Evolutionary conservation across 2,888 invertebrate genomes (phyloP), one percentile per base, ranked within the genome.

Genomic region (Cylindroiulus punctatus): DNA sequence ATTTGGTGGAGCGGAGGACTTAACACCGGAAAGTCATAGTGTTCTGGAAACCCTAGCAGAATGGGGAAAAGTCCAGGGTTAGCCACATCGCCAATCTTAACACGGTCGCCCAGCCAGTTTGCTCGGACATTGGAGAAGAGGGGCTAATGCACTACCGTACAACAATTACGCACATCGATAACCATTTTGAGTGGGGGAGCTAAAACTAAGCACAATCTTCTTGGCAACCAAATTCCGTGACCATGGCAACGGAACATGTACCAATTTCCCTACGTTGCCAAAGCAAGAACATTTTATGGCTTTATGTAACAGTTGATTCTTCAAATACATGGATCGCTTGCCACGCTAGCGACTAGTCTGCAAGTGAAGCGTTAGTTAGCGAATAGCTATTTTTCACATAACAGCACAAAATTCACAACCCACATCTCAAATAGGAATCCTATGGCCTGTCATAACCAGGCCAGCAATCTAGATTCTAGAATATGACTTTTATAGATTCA

Each of bases 31-130:
- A 30, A 76, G 76, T 83, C 42, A 83, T 42, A 44, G 83, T 83
- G 83, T n/a, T 40, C 42, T 40, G 83, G 83, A 83, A 40, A 44
- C 44, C 83, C 83, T 83, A 83, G 44, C 83, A 83, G 83, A 83
- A 83, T 12, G 83, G 83, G 22, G 83, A 83, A 83, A 83, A 83
- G 40, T 83, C 44, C 44, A 44, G 83, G 42, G 76, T 76, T 76
- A 76, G 76, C 76, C 76, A 76, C 76, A 76, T 76, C 30, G 76
- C 76, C 30, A 76, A 76, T 65, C 65, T 65, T 76, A 30, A 76
- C 76, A 76, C 17, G 14, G 76, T 76, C 30, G 17, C 76, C 3
- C 30, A 32, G 57, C 22, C 57, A 22, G 57, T 22, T 22, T 65
- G 76, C 26, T 30, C 10, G 76, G 76, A 76, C 76, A 76, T 30